Conservation (phyloP, 2,113 vertebrate species). For the Saccopteryx bilineata region DNA sequence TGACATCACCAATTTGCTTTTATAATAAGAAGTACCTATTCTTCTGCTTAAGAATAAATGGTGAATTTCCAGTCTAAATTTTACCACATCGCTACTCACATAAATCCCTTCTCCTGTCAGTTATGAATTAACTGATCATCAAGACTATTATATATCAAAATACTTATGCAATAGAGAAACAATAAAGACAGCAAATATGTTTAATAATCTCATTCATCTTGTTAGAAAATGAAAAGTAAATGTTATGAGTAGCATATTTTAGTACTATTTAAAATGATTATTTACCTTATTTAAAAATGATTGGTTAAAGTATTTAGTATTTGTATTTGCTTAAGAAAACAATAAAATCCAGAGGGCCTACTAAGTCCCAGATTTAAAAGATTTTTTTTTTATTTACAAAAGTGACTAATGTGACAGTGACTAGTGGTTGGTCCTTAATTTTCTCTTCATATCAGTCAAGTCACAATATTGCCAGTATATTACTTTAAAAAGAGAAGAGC, state of each 20-base stretch:
- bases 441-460: constrained; percentile 57
- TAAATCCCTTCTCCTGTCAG: neutral
- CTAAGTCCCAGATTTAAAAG: constrained; percentile 24
- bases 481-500: neutral
- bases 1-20: neutral
- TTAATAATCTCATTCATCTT: constrained; percentile 53
- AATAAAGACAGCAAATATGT: neutral
- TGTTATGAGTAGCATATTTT: constrained; percentile 39
- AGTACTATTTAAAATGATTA: neutral
- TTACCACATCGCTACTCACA: neutral
- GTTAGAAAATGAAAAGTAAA: constrained; percentile 36
- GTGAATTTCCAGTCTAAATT: neutral
- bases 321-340: constrained; percentile 66
- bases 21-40: neutral
- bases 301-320: constrained; percentile 24
- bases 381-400: constrained; percentile 51
- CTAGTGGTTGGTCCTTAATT: constrained; percentile 45
- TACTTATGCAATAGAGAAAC: neutral
- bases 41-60: neutral
- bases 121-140: constrained; percentile 48
- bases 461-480: constrained; percentile 31
- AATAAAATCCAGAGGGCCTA: constrained; percentile 55
- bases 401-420: constrained; percentile 58
- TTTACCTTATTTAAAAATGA: constrained; percentile 55
- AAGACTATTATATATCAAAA: neutral